Evolutionary conservation across 2,113 vertebrate species (phyloP).

Genomic region (Xyrauchen texanus): DNA sequence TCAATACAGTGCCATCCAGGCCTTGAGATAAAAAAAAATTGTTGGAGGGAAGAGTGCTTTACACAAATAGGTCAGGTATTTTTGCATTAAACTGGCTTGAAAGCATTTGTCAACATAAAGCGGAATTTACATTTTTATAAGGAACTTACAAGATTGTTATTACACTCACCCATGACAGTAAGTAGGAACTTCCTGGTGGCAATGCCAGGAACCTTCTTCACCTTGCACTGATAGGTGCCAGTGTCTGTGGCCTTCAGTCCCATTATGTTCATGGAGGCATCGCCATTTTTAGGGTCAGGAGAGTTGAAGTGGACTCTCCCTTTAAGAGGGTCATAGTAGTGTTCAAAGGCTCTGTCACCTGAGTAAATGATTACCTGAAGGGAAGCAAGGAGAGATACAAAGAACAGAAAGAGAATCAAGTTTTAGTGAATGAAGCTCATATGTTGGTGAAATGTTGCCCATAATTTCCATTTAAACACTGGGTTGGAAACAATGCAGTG

Average conservation of each 20-base stretch:
- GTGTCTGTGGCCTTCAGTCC: constrained; percentile 83
- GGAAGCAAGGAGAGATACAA: constrained; percentile 2
- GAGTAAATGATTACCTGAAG: constrained; percentile 87
- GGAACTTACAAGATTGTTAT: not conserved
- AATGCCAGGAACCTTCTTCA: constrained; percentile 91
- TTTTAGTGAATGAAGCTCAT: not conserved
- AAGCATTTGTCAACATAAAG: not conserved
- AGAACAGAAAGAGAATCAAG: not conserved
- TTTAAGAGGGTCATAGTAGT: constrained; percentile 75
- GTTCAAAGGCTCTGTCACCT: constrained; percentile 81
- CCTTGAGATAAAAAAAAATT: not conserved
- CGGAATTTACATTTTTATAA: not conserved
- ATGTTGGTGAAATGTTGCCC: not conserved
- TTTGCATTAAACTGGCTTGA: not conserved
- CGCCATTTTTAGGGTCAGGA: constrained; percentile 82
- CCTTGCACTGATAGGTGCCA: constrained; percentile 91
- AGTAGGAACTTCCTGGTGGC: constrained; percentile 83
- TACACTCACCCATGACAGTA: constrained; percentile 84
- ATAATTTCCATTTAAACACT: not conserved
- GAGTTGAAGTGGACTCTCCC: constrained; percentile 86
- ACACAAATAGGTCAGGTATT: too few species aligned
- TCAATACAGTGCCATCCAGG: not conserved
- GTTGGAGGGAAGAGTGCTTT: not conserved
- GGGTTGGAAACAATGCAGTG: not conserved
- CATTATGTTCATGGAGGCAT: constrained; percentile 86